Conservation (phyloP, 2,113 vertebrate species). For the Antechinus flavipes region DNA sequence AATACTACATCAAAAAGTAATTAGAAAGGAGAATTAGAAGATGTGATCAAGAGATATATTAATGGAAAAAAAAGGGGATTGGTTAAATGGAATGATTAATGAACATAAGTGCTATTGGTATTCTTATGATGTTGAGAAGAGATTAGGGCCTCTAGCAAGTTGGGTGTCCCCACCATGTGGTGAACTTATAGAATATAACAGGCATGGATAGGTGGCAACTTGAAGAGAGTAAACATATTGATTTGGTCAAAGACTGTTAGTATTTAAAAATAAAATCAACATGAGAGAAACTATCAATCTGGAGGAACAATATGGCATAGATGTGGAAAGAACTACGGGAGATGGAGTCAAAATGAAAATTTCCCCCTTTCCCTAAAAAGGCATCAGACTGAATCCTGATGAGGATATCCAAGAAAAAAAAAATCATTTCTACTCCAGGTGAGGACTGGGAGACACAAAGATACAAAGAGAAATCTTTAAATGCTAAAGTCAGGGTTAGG, state of each 20-base stretch:
- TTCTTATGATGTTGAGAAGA: neutral
- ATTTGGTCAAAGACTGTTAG: neutral
- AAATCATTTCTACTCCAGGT: neutral
- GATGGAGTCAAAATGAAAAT: neutral
- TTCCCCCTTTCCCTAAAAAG: neutral
- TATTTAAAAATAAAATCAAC: neutral
- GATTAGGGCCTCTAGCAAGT: neutral
- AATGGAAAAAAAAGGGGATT: neutral
- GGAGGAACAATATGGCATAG: neutral
- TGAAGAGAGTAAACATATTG: neutral
- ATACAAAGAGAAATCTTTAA: no score
- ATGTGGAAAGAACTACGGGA: neutral
- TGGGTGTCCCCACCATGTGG: neutral
- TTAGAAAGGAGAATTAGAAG: neutral
- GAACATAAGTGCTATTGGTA: neutral
- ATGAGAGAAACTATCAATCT: neutral
- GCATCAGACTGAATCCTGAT: neutral
- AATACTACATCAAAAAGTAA: neutral
- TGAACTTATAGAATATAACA: neutral
- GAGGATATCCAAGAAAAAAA: neutral
- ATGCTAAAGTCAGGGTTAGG: no score
- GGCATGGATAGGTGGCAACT: neutral
- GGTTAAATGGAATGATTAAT: neutral
- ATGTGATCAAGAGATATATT: neutral
- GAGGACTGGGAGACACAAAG: no score